A percentile compares a stretch with the other conserved stretches of the same genome.
phyloP scores from a whole-genome alignment of 2,113 vertebrate genomes.

The Heterotis niloticus region DNA sequence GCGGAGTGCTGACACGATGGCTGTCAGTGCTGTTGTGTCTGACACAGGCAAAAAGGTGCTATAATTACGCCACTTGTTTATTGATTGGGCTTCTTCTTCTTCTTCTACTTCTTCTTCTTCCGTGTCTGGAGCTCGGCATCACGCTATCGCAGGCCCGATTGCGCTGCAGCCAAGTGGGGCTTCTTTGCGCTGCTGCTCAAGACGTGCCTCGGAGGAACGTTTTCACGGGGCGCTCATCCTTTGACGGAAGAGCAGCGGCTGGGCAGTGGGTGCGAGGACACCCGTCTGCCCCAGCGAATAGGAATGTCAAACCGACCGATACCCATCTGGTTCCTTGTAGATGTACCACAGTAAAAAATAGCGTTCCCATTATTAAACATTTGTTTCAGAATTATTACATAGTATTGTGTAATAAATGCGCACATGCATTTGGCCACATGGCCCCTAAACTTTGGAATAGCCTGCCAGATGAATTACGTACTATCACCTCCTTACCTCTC shows the following conservation, averaged over 20 bases:
- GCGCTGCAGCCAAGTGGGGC: not conserved
- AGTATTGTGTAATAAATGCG: too few species aligned
- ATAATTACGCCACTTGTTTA: constrained; percentile 27
- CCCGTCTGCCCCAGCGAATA: not conserved
- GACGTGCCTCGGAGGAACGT: not conserved
- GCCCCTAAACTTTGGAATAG: too few species aligned
- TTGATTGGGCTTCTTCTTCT: constrained; percentile 19
- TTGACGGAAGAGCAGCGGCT: not conserved
- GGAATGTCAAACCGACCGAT: not conserved
- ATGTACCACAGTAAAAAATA: not conserved
- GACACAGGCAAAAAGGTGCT: not conserved
- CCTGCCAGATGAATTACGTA: too few species aligned
- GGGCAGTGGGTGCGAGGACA: not conserved
- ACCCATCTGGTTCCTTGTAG: not conserved
- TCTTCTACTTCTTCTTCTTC: constrained; percentile 10
- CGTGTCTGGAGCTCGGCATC: not conserved
- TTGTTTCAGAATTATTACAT: too few species aligned
- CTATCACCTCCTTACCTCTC: too few species aligned
- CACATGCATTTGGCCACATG: too few species aligned
- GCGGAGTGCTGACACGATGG: constrained; percentile 1
- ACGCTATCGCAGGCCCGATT: constrained; percentile 18
- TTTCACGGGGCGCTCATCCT: not conserved
- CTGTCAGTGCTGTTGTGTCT: not conserved
- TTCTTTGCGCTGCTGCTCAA: not conserved
- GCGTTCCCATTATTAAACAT: too few species aligned